Evolutionary conservation across 30 jellyfish, hydroid and myxozoan species (phyloP).

Genomic region (Phacellophora camtschatica): DNA sequence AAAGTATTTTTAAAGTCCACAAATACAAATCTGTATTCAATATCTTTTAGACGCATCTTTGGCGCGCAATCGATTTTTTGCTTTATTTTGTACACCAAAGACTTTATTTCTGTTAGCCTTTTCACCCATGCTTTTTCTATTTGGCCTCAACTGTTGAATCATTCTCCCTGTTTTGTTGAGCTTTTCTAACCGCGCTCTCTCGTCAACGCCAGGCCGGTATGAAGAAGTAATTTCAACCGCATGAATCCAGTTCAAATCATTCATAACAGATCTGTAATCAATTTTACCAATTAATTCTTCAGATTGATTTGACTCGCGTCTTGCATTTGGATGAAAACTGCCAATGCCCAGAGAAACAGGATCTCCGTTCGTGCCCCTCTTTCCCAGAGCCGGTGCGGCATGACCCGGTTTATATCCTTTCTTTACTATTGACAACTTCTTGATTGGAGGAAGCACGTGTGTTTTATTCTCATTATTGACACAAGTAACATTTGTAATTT

Average conservation of each 20-base stretch:
- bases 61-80: too few species aligned
- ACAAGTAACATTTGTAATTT: neutral
- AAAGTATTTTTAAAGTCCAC: too few species aligned
- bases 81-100: too few species aligned
- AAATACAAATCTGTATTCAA: too few species aligned
- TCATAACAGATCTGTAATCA: constrained; percentile 19
- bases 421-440: neutral
- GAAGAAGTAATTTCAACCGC: constrained; percentile 51
- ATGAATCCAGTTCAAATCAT: constrained; percentile 43
- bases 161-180: neutral
- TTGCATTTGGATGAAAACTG: constrained; percentile 14
- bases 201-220: constrained; percentile 64
- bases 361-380: neutral
- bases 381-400: neutral
- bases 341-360: neutral
- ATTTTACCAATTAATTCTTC: constrained; percentile 56
- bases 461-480: constrained; percentile 7
- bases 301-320: constrained; percentile 30
- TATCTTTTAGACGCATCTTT: too few species aligned
- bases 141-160: too few species aligned
- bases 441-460: constrained; percentile 23
- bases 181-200: constrained; percentile 21
- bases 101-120: too few species aligned
- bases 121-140: too few species aligned
- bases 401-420: constrained; percentile 36